Evolutionary conservation across 2,113 vertebrate species (phyloP).

Genomic region (Coptodon bakossiorum): DNA sequence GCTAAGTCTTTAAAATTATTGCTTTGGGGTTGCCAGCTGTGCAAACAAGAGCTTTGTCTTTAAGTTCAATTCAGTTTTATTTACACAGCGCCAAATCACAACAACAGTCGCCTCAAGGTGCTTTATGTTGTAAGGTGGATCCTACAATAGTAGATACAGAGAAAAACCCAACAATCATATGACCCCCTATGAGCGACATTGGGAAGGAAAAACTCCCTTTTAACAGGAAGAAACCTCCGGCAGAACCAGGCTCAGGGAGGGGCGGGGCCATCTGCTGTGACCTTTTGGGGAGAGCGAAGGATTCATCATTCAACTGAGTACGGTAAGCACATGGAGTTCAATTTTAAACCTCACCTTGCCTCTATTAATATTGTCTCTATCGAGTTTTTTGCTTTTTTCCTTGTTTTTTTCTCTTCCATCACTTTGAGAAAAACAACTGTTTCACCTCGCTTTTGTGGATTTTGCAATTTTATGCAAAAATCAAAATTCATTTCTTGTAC

Average conservation of each 20-base stretch:
- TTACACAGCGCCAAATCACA: not conserved
- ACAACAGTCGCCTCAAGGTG: not conserved
- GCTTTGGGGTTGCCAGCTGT: not conserved
- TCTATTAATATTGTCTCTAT: not conserved
- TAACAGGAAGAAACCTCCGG: rapidly evolving
- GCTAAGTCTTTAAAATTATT: not conserved
- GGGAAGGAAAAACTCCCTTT: not conserved
- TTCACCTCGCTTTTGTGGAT: not conserved
- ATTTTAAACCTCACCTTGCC: not conserved
- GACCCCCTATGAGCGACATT: not conserved
- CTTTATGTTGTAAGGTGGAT: not conserved
- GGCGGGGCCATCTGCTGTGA: rapidly evolving
- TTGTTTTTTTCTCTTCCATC: not conserved
- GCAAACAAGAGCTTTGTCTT: not conserved
- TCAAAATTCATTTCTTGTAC: not conserved
- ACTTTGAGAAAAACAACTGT: not conserved
- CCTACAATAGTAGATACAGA: not conserved
- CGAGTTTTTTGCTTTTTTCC: not conserved
- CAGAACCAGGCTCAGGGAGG: not conserved
- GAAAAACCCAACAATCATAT: not conserved
- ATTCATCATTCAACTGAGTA: not conserved
- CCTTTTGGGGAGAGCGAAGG: not conserved
- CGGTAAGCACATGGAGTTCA: not conserved
- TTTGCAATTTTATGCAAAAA: not conserved
- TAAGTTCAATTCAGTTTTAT: not conserved